Evolutionary conservation across 2,888 invertebrate genomes (phyloP).

Genomic region (Neoitamus cyanurus): DNA sequence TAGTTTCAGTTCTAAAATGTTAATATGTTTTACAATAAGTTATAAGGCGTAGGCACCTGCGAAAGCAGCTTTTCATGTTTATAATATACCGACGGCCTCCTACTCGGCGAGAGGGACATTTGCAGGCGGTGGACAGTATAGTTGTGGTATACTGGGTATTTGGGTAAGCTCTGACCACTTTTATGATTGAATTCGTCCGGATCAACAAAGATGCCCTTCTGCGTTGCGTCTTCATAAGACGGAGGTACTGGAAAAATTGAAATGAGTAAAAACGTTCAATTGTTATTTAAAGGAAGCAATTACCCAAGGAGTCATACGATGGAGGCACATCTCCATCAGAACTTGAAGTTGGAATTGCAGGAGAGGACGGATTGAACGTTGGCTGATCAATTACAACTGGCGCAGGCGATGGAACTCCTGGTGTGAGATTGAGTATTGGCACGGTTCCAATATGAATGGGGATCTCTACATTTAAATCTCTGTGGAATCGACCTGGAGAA

Average conservation of each 20-base stretch:
- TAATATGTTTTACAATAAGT: not conserved
- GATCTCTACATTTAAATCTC: not conserved
- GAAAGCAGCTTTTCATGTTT: too few species aligned
- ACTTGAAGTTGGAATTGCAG: not conserved
- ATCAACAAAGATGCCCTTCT: slow-evolving; percentile 2
- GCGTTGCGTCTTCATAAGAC: slow-evolving; percentile 18
- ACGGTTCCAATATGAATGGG: slow-evolving; percentile 18
- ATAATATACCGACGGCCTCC: not conserved
- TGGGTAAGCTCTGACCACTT: slow-evolving; percentile 19
- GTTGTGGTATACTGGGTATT: slow-evolving; percentile 36
- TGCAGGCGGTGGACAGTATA: not conserved
- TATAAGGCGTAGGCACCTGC: too few species aligned
- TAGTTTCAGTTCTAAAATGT: not conserved
- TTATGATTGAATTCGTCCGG: slow-evolving; percentile 14
- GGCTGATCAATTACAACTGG: not conserved
- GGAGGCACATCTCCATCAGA: slow-evolving; percentile 3
- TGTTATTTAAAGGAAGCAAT: not conserved
- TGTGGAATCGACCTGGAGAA: not conserved
- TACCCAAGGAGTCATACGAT: slow-evolving; percentile 9
- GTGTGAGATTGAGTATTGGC: slow-evolving; percentile 15
- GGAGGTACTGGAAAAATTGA: too few species aligned
- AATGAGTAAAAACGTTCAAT: too few species aligned
- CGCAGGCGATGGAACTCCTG: not conserved
- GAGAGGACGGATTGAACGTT: not conserved
- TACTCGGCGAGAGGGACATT: not conserved